These are phyloP conservation scores for Rhagoletis pomonella DNA, from an alignment of 1,140 invertebrate species.

Conservation along the genomic window DNA sequence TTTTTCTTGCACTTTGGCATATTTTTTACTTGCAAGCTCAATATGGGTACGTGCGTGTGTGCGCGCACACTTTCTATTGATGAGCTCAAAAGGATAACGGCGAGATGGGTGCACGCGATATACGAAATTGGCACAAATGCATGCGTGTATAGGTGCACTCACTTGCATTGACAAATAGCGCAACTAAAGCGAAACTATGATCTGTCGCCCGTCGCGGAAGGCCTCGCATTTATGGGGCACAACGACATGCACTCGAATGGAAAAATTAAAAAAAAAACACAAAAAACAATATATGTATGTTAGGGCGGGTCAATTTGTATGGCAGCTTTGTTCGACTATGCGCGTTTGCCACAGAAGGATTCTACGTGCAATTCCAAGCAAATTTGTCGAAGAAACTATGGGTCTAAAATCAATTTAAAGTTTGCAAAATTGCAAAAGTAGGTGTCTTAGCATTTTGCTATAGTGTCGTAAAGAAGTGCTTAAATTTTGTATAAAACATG, in stretches of 20 bases:
- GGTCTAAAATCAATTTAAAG: too few species aligned
- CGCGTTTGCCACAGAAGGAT: too few species aligned
- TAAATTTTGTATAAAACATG: too few species aligned
- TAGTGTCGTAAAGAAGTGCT: too few species aligned
- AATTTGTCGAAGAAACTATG: too few species aligned
- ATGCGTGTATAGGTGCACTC: background rate
- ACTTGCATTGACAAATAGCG: background rate
- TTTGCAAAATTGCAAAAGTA: too few species aligned
- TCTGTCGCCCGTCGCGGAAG: background rate
- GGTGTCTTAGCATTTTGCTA: too few species aligned
- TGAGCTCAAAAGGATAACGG: conserved; percentile 36
- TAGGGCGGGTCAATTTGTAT: too few species aligned
- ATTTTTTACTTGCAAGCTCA: background rate
- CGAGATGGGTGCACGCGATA: conserved; percentile 9
- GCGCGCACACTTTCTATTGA: conserved; percentile 15
- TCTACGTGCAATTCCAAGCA: too few species aligned
- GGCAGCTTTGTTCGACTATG: too few species aligned
- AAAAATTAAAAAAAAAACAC: background rate
- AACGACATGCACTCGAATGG: background rate
- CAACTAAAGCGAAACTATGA: background rate
- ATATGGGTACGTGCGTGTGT: background rate
- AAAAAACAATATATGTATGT: too few species aligned
- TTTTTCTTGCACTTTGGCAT: background rate
- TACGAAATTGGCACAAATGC: background rate
- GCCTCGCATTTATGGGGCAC: conserved; percentile 3